Conservation (phyloP, 2,797 vertebrate genomes). For the Propithecus deckenii region DNA sequence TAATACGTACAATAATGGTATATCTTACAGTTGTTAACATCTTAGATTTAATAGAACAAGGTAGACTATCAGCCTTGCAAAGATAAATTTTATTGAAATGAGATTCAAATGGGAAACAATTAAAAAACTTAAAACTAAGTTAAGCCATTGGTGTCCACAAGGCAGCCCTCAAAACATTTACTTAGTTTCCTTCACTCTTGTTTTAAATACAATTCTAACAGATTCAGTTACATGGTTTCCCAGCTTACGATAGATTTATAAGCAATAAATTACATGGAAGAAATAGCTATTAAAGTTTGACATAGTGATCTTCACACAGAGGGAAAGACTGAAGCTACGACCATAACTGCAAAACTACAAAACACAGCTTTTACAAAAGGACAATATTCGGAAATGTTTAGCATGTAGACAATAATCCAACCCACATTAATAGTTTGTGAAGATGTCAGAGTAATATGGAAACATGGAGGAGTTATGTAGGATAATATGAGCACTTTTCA, state of each 20-base stretch:
- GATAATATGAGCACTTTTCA: not conserved
- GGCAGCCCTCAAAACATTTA: not conserved
- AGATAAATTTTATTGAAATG: not conserved
- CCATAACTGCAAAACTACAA: not conserved
- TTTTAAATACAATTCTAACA: not conserved
- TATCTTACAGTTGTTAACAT: not conserved
- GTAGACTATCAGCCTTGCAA: not conserved
- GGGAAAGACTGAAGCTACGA: not conserved
- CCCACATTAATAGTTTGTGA: not conserved
- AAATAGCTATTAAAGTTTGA: not conserved
- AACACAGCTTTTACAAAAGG: not conserved
- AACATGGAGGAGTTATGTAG: not conserved
- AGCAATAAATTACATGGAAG: constrained; percentile 1
- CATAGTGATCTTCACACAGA: not conserved
- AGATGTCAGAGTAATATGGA: not conserved
- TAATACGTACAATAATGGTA: not conserved
- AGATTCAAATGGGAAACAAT: not conserved
- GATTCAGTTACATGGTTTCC: not conserved
- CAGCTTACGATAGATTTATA: not conserved
- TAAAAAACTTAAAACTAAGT: not conserved
- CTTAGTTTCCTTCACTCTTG: not conserved
- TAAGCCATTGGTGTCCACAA: not conserved
- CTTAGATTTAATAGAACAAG: not conserved
- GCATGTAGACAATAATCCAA: not conserved
- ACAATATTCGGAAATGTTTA: not conserved